A percentile compares a stretch with the other conserved stretches of the same genome.
Conservation (phyloP, 2,113 vertebrate genomes). For the Oncorhynchus keta region DNA sequence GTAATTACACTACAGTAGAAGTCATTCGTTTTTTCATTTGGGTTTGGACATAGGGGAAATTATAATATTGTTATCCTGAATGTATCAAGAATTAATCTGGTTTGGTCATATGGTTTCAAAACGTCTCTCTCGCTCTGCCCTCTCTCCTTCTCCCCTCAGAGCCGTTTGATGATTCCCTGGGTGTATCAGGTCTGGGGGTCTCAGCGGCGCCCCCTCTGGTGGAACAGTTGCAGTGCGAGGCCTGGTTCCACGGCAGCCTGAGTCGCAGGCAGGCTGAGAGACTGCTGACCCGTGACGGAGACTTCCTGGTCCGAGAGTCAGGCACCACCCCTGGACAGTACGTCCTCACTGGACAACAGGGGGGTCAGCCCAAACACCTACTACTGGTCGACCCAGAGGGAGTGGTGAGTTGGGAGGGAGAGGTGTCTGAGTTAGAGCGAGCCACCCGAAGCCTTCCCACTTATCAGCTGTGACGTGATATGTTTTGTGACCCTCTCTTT, state of each 20-base stretch:
- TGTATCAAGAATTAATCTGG: background rate
- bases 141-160: conserved; percentile 67
- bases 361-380: conserved; percentile 91
- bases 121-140: background rate
- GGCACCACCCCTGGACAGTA: conserved; percentile 94
- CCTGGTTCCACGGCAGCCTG: conserved; percentile 93
- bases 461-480: too few relatives aligned
- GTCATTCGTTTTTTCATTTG: too few relatives aligned
- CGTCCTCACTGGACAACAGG: conserved; percentile 92
- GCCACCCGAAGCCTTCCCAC: background rate
- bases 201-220: conserved; percentile 82
- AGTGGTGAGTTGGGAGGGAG: conserved; percentile 78
- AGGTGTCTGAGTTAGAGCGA: too few relatives aligned
- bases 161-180: conserved; percentile 92
- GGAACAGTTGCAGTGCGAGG: conserved; percentile 86
- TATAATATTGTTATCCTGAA: too few relatives aligned
- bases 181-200: conserved; percentile 57
- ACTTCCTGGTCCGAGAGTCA: conserved; percentile 95
- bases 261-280: conserved; percentile 89
- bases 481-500: background rate
- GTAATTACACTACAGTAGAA: too few relatives aligned
- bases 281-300: conserved; percentile 86
- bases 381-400: conserved; percentile 95
- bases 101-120: background rate
- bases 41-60: too few relatives aligned